Evolutionary conservation across 2,797 vertebrate species (phyloP).

Genomic region (Acomys russatus): DNA sequence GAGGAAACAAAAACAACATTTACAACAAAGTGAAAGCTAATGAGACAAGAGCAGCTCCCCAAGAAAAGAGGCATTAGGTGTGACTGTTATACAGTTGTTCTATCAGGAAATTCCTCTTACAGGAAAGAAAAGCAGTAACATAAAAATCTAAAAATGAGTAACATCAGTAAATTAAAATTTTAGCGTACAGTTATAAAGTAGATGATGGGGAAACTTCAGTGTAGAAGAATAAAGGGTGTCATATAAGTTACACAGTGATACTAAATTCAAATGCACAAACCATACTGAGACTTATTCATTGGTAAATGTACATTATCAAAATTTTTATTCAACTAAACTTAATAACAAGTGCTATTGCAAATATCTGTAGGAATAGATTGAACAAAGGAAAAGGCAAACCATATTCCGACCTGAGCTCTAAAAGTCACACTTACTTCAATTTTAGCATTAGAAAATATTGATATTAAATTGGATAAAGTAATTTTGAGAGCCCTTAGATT

Average conservation of each 20-base stretch:
- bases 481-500: background rate
- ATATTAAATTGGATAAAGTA: background rate
- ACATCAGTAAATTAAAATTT: background rate
- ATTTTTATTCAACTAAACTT: background rate
- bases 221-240: background rate
- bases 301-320: background rate
- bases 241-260: background rate
- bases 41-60: background rate
- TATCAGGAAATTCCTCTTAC: background rate
- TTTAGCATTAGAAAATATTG: background rate
- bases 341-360: background rate
- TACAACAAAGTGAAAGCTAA: background rate
- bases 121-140: background rate
- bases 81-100: background rate
- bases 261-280: background rate
- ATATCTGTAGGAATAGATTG: background rate
- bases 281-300: background rate
- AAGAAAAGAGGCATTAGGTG: background rate
- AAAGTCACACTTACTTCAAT: background rate
- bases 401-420: background rate
- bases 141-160: background rate
- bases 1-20: no score
- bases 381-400: background rate
- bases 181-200: background rate
- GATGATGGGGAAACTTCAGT: background rate